Conservation (phyloP, 2,113 vertebrate species). For the Gorsachius goisagi region DNA sequence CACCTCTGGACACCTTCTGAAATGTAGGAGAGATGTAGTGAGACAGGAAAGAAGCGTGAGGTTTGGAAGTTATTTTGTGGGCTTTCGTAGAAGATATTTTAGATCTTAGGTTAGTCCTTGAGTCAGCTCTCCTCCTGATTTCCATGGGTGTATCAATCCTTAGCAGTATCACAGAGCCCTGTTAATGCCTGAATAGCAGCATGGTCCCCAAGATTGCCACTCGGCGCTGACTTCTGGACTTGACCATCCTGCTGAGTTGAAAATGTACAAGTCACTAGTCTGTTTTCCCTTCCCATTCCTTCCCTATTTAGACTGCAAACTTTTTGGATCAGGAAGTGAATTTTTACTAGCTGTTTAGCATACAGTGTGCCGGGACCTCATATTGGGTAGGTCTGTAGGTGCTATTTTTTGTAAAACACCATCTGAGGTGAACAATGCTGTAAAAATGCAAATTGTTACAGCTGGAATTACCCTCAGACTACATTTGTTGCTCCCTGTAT, state of each 20-base stretch:
- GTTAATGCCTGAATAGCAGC: not conserved
- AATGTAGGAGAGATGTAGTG: not conserved
- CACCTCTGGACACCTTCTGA: not conserved
- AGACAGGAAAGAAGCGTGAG: not conserved
- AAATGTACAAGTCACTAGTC: not conserved
- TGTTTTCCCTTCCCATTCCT: not conserved
- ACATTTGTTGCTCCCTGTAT: not conserved
- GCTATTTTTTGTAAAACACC: not conserved
- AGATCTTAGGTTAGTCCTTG: not conserved
- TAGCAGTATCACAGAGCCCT: not conserved
- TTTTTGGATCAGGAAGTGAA: not conserved
- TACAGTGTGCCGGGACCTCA: not conserved
- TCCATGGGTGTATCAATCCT: not conserved
- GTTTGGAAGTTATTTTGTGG: not conserved
- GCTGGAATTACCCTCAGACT: not conserved
- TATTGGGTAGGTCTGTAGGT: not conserved
- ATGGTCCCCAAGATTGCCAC: not conserved
- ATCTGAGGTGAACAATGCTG: not conserved
- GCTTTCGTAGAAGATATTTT: not conserved
- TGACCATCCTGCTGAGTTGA: not conserved
- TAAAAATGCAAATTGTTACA: not conserved
- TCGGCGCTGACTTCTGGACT: not conserved
- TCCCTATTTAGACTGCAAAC: not conserved
- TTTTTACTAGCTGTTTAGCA: not conserved
- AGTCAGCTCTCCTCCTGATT: not conserved